Conservation (phyloP, 2,888 invertebrate genomes). For the Chymomyza procnemis region DNA sequence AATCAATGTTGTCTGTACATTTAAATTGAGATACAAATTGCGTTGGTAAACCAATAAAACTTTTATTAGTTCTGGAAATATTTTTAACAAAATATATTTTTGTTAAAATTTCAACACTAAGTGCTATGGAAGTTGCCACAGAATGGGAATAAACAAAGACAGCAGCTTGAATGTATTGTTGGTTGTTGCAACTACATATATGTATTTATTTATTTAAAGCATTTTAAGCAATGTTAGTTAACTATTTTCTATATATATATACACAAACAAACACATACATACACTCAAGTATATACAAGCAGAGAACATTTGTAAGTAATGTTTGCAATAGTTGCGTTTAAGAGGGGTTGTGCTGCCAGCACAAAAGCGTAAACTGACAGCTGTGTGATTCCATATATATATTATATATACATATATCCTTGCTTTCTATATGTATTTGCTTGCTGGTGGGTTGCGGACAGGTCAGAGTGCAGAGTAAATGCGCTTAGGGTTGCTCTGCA, state of each 20-base stretch:
- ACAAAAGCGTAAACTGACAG: conserved; percentile 49
- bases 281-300: not conserved
- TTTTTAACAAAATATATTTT: conserved; percentile 20
- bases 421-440: conserved; percentile 1
- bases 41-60: conserved; percentile 20
- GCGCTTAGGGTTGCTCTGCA: conserved; percentile 54
- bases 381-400: conserved; percentile 28
- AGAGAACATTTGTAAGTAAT: not conserved
- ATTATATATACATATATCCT: no score
- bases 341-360: conserved; percentile 3
- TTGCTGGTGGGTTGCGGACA: conserved; percentile 12
- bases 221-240: conserved; percentile 53
- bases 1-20: not conserved
- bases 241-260: conserved; percentile 5
- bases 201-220: conserved; percentile 56
- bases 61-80: conserved; percentile 37
- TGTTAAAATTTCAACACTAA: not conserved
- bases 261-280: not conserved
- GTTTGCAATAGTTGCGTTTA: not conserved
- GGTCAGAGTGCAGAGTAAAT: conserved; percentile 48
- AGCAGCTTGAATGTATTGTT: conserved; percentile 17
- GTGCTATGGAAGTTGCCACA: not conserved
- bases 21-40: not conserved
- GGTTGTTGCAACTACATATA: not conserved
- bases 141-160: conserved; percentile 28